Conservation (phyloP, 1,140 invertebrate species). For the Platyscapa corneri region DNA sequence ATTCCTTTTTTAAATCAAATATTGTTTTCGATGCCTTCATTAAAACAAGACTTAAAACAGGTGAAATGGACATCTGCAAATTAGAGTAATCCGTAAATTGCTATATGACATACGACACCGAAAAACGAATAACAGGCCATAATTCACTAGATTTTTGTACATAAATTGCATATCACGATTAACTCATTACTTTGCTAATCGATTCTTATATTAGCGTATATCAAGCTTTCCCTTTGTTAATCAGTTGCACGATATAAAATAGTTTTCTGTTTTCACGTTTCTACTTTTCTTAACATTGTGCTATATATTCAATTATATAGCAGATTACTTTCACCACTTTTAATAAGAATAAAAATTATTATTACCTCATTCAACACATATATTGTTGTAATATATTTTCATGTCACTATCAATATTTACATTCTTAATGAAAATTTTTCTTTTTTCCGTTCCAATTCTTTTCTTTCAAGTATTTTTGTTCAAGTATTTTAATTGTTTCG, state of each 20-base stretch:
- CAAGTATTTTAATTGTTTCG: no score
- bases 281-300: neutral
- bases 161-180: constrained; percentile 55
- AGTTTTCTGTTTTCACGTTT: constrained; percentile 42
- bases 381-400: no score
- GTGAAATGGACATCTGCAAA: constrained; percentile 33
- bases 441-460: no score
- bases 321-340: no score
- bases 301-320: neutral
- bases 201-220: constrained; percentile 43
- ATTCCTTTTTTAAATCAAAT: no score
- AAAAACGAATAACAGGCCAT: constrained; percentile 31
- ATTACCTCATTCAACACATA: no score
- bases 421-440: no score
- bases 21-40: no score
- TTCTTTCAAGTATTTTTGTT: no score
- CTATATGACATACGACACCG: neutral
- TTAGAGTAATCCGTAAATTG: neutral
- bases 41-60: no score
- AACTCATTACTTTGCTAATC: constrained; percentile 54
- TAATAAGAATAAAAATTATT: no score
- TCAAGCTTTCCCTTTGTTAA: constrained; percentile 1
- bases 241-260: constrained; percentile 38
- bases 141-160: constrained; percentile 30
- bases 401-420: no score